These are phyloP conservation scores for Dicyrtomina minuta DNA, from an alignment of 2,888 invertebrate genomes.

Conservation along the genomic window DNA sequence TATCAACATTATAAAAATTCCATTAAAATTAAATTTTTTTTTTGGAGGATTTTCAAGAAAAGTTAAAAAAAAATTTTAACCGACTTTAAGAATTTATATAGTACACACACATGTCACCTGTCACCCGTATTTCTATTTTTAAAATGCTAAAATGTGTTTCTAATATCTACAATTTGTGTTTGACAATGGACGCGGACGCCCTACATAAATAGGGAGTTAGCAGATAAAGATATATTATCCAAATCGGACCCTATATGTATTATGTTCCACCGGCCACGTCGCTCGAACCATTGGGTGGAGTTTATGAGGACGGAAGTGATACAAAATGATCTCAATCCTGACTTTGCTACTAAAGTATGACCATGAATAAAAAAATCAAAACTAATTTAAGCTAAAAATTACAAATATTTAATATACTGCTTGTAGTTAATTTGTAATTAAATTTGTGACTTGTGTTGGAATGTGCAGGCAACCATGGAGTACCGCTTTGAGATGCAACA, in stretches of 20 bases:
- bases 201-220: constrained; percentile 60
- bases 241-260: constrained; percentile 64
- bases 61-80: too few relatives aligned
- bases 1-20: too few relatives aligned
- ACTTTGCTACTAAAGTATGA: constrained; percentile 58
- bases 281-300: constrained; percentile 57
- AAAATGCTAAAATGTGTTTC: too few relatives aligned
- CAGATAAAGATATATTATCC: constrained; percentile 61
- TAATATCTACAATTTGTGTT: too few relatives aligned
- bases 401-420: background rate
- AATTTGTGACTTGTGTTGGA: background rate
- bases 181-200: too few relatives aligned
- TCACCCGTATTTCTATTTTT: too few relatives aligned
- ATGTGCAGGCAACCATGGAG: constrained; percentile 39
- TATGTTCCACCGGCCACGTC: constrained; percentile 56
- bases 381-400: background rate
- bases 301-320: constrained; percentile 59
- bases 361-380: background rate
- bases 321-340: constrained; percentile 59
- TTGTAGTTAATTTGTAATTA: background rate
- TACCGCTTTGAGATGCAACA: constrained; percentile 65
- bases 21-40: too few relatives aligned
- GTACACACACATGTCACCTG: too few relatives aligned
- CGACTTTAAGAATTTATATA: too few relatives aligned
- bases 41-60: too few relatives aligned